A percentile compares a stretch with the other conserved stretches of the same genome.
These are phyloP conservation scores for Anoplopoma fimbria DNA, from an alignment of 2,113 vertebrate species.

Conservation along the genomic window DNA sequence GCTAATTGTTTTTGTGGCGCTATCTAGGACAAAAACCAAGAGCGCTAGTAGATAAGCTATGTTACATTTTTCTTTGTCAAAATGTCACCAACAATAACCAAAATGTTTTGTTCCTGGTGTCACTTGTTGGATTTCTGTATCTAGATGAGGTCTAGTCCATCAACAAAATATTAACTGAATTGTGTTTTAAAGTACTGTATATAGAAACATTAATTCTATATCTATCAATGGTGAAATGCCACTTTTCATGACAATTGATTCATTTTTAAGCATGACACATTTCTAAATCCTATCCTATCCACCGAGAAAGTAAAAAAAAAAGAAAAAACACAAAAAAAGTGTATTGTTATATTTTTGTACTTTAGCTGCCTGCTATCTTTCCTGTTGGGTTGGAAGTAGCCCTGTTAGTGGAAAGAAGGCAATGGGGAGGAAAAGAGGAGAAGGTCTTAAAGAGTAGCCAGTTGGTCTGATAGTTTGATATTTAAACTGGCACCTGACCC, in stretches of 20 bases:
- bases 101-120: conserved; percentile 88
- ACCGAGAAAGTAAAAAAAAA: conserved; percentile 78
- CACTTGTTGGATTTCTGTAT: conserved; percentile 83
- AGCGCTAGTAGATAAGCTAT: conserved; percentile 81
- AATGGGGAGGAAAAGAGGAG: conserved; percentile 1
- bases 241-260: conserved; percentile 90
- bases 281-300: conserved; percentile 89
- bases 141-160: conserved; percentile 77
- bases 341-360: conserved; percentile 79
- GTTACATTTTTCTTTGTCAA: conserved; percentile 90
- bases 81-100: conserved; percentile 94
- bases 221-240: conserved; percentile 91
- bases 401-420: conserved; percentile 28
- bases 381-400: conserved; percentile 51
- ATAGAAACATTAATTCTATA: conserved; percentile 82
- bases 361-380: conserved; percentile 69
- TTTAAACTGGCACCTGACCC: background rate
- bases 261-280: conserved; percentile 94
- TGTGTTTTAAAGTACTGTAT: conserved; percentile 77
- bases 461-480: conserved; percentile 24
- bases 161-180: conserved; percentile 66
- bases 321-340: conserved; percentile 32
- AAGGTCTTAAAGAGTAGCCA: conserved; percentile 21
- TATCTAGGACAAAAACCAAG: conserved; percentile 59
- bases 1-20: conserved; percentile 68